Percentiles rank a stretch among this genome's conserved stretches.
phyloP scores from a whole-genome alignment of 1,140 invertebrate species.

The Planococcus citri region DNA sequence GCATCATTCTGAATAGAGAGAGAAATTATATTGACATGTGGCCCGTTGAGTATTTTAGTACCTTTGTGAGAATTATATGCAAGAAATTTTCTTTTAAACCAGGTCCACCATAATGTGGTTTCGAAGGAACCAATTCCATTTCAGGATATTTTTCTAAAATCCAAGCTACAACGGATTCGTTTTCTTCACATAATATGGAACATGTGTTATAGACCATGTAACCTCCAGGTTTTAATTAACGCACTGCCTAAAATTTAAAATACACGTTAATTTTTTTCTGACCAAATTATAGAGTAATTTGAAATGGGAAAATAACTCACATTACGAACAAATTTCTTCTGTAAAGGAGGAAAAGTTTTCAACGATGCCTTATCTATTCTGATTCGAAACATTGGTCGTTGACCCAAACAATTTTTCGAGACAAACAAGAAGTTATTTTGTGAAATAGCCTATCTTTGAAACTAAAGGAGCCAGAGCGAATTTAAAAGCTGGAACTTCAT shows the following conservation, averaged over 20 bases:
- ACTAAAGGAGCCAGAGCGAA: too few species aligned
- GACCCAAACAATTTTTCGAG: too few species aligned
- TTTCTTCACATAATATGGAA: slow-evolving; percentile 66
- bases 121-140: slow-evolving; percentile 43
- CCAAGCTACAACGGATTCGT: slow-evolving; percentile 70
- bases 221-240: slow-evolving; percentile 57
- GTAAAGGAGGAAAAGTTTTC: slow-evolving; percentile 58
- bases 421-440: too few species aligned
- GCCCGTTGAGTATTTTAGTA: slow-evolving; percentile 15
- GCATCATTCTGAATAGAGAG: too few species aligned
- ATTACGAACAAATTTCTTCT: slow-evolving; percentile 55
- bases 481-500: too few species aligned
- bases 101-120: slow-evolving; percentile 37
- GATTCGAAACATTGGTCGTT: slow-evolving; percentile 46
- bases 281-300: not conserved
- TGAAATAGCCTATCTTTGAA: too few species aligned
- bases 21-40: too few species aligned
- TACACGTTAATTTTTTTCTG: slow-evolving; percentile 16
- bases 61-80: not conserved
- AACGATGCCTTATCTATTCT: slow-evolving; percentile 50
- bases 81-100: slow-evolving; percentile 38
- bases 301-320: slow-evolving; percentile 41
- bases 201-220: slow-evolving; percentile 78
- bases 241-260: slow-evolving; percentile 46
- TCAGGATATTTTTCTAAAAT: slow-evolving; percentile 50